Base-by-base conservation (phyloP, 2,888 invertebrate species). In the Agrilus mali region DNA sequence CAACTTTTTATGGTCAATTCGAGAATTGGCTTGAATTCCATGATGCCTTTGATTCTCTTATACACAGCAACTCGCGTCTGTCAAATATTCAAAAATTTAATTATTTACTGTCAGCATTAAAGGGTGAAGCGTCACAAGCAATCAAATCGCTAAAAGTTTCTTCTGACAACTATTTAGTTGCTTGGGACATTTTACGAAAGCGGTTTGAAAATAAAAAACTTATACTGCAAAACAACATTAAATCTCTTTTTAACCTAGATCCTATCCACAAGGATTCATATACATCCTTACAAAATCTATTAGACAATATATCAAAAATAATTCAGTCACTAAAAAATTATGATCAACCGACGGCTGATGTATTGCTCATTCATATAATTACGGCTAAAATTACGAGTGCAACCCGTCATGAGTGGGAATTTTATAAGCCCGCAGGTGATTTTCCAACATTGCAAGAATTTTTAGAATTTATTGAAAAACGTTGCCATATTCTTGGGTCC, bases 11-110 rank as follows among this genome's bases (percentile, higher is more conserved):
- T n/a, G 42, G 42, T 8, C 2, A 36, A 14, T 37, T 17, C 12
- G 42, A 41, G 8, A 6, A 36, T 13, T 41, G 42, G 42, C 8
- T 41, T 4, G 20, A 41, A 33, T 41, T 38, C 15, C 36, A 41
- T 20, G 42, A 41, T 17, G 33, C 42, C 10, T 15, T 41, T 15
- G 16, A 17, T 17, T 17, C 33, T n/a, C 14, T 34, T 22, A 36
- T 13, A n/a, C 31, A 13, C 4, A 17, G 17, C 17, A 17, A 17
- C 4, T 17, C 17, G 4, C 17, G 17, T 17, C 4, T 15, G 6
- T 33, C 27, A 6, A 22, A 10, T 13, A 12, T 40, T 31, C 40
- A 40, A 40, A 14, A 16, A 15, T 40, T 40, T 15, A 13, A 33
- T 14, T 40, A 40, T 40, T 33, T 40, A 8, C 2, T 17, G 3